Conservation (phyloP, 2,888 invertebrate species). For the Eupeodes latifasciatus region DNA sequence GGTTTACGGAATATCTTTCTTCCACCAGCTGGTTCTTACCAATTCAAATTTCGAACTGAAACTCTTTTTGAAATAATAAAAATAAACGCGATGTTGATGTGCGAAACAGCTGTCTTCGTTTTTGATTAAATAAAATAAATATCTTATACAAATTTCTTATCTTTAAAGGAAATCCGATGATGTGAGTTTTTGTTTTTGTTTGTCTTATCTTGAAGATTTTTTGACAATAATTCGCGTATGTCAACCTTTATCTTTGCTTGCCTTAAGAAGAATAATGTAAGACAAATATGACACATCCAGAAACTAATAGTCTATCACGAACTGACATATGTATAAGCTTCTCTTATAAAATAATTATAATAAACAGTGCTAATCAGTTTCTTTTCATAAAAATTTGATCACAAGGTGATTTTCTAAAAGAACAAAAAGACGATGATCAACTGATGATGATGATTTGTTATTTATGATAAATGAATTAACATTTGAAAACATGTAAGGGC, state of each 20-base stretch:
- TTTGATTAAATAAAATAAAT: not conserved
- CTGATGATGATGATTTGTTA: not conserved
- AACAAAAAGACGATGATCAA: not conserved
- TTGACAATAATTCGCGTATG: not conserved
- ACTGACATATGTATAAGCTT: not conserved
- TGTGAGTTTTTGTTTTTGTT: not conserved
- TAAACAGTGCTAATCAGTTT: slow-evolving; percentile 28
- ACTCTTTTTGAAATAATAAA: not conserved
- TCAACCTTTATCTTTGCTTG: not conserved
- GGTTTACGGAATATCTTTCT: not conserved
- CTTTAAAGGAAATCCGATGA: not conserved
- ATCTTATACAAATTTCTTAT: not conserved
- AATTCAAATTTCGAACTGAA: slow-evolving; percentile 7
- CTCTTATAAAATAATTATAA: not conserved
- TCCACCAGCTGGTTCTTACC: slow-evolving; percentile 15
- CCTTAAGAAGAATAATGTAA: not conserved
- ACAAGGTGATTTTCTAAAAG: not conserved
- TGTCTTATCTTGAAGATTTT: not conserved
- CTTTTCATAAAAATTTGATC: not conserved
- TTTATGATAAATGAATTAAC: not conserved
- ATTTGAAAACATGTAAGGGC: not conserved
- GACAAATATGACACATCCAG: not conserved
- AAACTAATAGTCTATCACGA: not conserved
- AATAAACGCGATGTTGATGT: not conserved
- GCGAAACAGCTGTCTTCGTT: not conserved